Evolutionary conservation across 2,797 vertebrate genomes (phyloP).

Genomic region (Xiphorhynchus erythropygius): DNA sequence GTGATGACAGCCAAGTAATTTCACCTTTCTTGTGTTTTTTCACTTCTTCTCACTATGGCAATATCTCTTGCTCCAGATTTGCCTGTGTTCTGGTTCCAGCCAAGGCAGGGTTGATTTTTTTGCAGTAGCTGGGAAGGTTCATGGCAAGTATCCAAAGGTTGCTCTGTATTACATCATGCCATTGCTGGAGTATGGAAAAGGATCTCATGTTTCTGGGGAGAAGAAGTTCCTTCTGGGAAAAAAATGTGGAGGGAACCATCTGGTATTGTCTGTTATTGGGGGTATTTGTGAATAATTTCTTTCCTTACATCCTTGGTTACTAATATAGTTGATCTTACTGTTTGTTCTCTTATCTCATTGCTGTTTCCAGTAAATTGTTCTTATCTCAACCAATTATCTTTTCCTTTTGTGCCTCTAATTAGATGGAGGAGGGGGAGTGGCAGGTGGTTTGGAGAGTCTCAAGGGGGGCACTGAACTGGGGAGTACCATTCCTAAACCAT

Average conservation of each 20-base stretch:
- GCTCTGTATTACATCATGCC: no score
- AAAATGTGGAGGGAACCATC: rapidly evolving
- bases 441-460: not conserved
- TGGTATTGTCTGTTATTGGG: not conserved
- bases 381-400: not conserved
- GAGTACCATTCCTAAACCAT: not conserved
- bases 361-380: not conserved
- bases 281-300: not conserved
- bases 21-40: not conserved
- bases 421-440: not conserved
- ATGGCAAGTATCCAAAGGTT: not conserved
- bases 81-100: not conserved
- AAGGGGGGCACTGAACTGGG: no score
- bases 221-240: not conserved
- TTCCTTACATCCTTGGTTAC: not conserved
- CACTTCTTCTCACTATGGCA: not conserved
- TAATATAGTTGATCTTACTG: not conserved
- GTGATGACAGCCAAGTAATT: not conserved
- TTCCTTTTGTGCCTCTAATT: not conserved
- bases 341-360: not conserved
- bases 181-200: not conserved
- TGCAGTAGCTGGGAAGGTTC: not conserved
- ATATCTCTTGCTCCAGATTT: not conserved
- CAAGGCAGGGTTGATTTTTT: not conserved
- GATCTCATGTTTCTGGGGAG: not conserved